These are phyloP conservation scores for Tipula helvola DNA, from an alignment of 2,888 invertebrate species.

Conservation along the genomic window DNA sequence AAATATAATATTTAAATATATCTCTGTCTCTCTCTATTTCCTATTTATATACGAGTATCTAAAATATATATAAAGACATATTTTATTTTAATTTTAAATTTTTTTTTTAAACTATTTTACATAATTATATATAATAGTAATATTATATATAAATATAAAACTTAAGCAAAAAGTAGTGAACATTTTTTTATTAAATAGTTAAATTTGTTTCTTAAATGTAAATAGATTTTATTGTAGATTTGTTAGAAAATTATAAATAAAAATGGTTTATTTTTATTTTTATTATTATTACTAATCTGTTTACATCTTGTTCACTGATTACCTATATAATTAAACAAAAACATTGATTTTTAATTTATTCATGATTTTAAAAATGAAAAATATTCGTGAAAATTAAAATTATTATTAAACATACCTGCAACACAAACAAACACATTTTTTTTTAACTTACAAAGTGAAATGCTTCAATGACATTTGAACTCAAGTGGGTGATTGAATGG, in stretches of 20 bases:
- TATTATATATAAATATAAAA: not conserved
- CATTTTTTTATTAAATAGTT: not conserved
- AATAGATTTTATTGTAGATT: not conserved
- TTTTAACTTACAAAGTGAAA: not conserved
- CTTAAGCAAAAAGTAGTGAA: not conserved
- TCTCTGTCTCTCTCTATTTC: not conserved
- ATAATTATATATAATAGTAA: not conserved
- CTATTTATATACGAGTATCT: not conserved
- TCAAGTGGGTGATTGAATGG: not conserved
- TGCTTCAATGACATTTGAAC: not conserved
- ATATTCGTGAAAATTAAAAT: not conserved
- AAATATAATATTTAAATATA: not conserved
- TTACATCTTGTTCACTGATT: not conserved
- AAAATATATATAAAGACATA: not conserved
- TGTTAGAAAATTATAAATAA: not conserved
- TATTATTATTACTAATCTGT: not conserved
- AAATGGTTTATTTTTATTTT: not conserved
- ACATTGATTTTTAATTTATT: not conserved
- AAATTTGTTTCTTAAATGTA: not conserved
- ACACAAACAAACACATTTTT: not conserved
- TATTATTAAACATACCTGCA: too few species aligned
- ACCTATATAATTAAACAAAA: not conserved
- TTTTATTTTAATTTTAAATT: not conserved
- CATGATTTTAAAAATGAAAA: not conserved
- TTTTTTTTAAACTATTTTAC: not conserved